phyloP scores from a whole-genome alignment of 2,113 vertebrate genomes.

The Ptyas mucosa region DNA sequence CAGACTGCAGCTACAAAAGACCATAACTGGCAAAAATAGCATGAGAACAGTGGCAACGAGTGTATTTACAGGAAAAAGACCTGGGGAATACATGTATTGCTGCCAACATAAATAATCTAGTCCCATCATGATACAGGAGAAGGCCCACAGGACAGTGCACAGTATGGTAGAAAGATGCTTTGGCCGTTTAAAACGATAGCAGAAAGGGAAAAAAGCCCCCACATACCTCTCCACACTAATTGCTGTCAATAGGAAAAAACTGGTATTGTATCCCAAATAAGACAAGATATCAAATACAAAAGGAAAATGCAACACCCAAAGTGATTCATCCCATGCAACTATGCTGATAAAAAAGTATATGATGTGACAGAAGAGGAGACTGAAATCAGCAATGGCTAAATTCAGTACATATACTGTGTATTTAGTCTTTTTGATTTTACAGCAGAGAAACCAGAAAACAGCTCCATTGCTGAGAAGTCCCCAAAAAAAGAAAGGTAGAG shows the following conservation, averaged over 20 bases:
- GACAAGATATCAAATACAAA: background rate
- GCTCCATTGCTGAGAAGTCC: slow-evolving; percentile 44
- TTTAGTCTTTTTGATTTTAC: slow-evolving; percentile 49
- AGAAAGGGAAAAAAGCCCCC: slow-evolving; percentile 44
- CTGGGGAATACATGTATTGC: rapidly evolving
- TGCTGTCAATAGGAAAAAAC: slow-evolving; percentile 59
- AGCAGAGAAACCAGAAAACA: slow-evolving; percentile 62
- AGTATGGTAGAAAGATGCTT: slow-evolving; percentile 42
- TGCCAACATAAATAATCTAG: slow-evolving; percentile 40
- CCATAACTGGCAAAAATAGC: slow-evolving; percentile 41
- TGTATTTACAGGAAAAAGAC: background rate
- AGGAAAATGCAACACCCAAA: rapidly evolving
- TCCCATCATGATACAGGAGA: slow-evolving; percentile 43
- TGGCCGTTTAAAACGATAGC: slow-evolving; percentile 53
- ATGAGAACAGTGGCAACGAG: background rate
- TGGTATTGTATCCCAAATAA: slow-evolving; percentile 50
- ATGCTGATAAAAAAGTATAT: background rate
- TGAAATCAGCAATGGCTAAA: slow-evolving; percentile 41
- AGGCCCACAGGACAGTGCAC: slow-evolving; percentile 36
- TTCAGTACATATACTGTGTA: slow-evolving; percentile 50
- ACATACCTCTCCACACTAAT: slow-evolving; percentile 54
- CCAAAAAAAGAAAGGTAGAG: background rate
- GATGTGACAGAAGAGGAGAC: slow-evolving; percentile 42
- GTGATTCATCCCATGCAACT: rapidly evolving
- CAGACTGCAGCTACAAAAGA: slow-evolving; percentile 49